Percentiles rank a stretch among this genome's conserved stretches.
These are phyloP conservation scores for Lagenorhynchus albirostris DNA, from an alignment of 2,113 vertebrate genomes.

Conservation along the genomic window DNA sequence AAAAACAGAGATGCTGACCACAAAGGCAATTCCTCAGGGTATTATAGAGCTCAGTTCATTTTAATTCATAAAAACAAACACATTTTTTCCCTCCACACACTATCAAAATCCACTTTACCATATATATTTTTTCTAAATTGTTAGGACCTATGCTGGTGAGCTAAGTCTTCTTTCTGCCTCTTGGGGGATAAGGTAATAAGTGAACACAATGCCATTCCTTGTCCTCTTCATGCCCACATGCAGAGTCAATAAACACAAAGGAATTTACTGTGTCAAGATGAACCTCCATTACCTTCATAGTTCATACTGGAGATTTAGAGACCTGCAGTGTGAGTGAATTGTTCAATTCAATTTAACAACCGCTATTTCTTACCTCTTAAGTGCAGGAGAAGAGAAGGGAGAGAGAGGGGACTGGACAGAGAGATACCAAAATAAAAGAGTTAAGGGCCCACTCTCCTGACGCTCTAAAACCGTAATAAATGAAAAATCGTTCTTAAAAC, in stretches of 20 bases:
- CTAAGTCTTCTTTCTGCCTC: neutral
- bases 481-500: neutral
- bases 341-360: neutral
- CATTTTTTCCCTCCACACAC: neutral
- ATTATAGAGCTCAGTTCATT: neutral
- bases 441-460: neutral
- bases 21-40: neutral
- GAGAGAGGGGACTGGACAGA: neutral
- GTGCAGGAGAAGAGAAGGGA: neutral
- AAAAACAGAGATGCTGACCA: neutral
- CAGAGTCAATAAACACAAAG: neutral
- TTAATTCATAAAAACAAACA: neutral
- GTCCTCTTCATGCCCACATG: neutral
- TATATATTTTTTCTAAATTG: neutral
- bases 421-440: neutral
- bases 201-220: neutral
- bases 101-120: neutral
- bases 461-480: neutral
- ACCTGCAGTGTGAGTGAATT: neutral
- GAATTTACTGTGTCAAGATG: neutral
- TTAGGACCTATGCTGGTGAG: neutral
- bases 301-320: neutral
- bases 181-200: neutral
- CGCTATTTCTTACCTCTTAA: neutral
- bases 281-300: neutral